Evolutionary conservation across 2,797 vertebrate genomes (phyloP).

Genomic region (Scarus forsteni): DNA sequence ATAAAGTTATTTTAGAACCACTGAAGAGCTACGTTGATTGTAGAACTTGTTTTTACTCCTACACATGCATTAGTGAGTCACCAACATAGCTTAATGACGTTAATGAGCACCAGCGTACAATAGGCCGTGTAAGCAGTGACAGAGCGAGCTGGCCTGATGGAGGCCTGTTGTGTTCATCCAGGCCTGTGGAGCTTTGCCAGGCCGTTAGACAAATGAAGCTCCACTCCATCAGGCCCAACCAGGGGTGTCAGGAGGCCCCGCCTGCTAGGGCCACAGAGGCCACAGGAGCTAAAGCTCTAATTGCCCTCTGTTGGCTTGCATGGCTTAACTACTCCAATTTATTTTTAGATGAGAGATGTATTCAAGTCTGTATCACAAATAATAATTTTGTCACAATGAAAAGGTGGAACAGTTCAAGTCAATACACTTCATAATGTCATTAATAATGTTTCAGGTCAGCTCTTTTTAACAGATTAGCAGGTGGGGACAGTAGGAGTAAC

Average conservation of each 20-base stretch:
- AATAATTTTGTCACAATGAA: constrained; percentile 1
- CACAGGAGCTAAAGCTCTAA: constrained; percentile 65
- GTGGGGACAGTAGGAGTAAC: too few species aligned
- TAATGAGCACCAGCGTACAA: constrained; percentile 82
- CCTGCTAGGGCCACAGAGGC: constrained; percentile 52
- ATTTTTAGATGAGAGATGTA: constrained; percentile 40
- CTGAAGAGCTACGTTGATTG: constrained; percentile 40
- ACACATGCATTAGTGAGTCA: constrained; percentile 57
- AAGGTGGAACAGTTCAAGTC: background rate
- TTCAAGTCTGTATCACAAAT: constrained; percentile 24
- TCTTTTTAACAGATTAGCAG: too few species aligned
- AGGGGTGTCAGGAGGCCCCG: constrained; percentile 77
- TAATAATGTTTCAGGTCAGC: too few species aligned
- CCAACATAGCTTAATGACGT: constrained; percentile 70
- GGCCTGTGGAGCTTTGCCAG: constrained; percentile 82
- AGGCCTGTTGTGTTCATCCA: constrained; percentile 77
- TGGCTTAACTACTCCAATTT: constrained; percentile 58
- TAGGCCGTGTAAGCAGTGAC: constrained; percentile 73
- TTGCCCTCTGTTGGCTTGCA: constrained; percentile 65
- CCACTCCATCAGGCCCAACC: constrained; percentile 85
- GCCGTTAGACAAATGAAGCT: constrained; percentile 87
- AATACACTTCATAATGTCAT: background rate
- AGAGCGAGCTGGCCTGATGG: constrained; percentile 66
- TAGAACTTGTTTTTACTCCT: constrained; percentile 62
- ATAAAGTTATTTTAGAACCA: constrained; percentile 68